Evolutionary conservation across 2,888 invertebrate genomes (phyloP), one percentile per base, ranked within the genome.

Genomic region (Phortica magna): DNA sequence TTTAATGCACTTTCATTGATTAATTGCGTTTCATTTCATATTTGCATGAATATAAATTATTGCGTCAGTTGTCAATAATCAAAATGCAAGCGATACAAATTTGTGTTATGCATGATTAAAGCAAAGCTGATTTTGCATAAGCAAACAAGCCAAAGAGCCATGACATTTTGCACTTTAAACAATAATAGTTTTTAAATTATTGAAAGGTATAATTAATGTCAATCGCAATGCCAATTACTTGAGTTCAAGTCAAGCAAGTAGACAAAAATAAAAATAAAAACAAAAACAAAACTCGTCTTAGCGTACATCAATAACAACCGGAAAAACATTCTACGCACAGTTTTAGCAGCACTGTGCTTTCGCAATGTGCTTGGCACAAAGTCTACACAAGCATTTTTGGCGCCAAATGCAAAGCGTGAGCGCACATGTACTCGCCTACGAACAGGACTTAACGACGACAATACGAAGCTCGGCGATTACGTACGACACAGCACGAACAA

Each of bases 381-480:
- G 68, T 86, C 83, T 82, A 76, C 85, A 81, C 80, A 78, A 65
- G n/a, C 53, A 76, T 83, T 83, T 88, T 90, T 90, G 90, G 90
- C 90, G 90, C 90, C 88, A 90, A 90, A 81, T 65, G 70, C 78
- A 64, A 7, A 75, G 71, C 39, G 31, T n/a, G 9, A 70, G 76
- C 78, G 78, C 75, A 77, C 77, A 74, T 55, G 74, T 67, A 43
- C n/a, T n/a, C 59, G 53, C 77, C 76, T 73, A 77, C 59, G 19
- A 68, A 72, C 74, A 70, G 48, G 9, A 67, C 14, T 41, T 14
- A 9, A 48, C 22, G 19, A 68, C 39, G 43, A 68, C 31, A n/a
- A n/a, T n/a, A 19, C 70, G 70, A 71, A 71, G 17, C n/a, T 68
- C 76, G 59, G 74, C 78, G 48, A n/a, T 22, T 61, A 48, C 75